These are phyloP conservation scores for Willowsia nigromaculata DNA, from an alignment of 2,888 invertebrate genomes.

Conservation along the genomic window DNA sequence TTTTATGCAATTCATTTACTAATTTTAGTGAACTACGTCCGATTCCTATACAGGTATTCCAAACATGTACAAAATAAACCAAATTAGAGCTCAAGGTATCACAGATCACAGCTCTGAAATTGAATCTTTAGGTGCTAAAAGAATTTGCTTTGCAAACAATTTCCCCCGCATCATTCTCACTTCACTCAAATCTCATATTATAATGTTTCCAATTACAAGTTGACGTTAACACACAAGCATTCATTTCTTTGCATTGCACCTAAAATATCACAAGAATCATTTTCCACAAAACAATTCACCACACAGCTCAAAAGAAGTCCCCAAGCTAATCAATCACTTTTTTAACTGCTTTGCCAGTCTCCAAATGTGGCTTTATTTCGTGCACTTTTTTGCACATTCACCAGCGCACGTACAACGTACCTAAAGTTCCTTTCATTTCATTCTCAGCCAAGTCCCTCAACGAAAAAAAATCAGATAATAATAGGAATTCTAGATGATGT, in stretches of 20 bases:
- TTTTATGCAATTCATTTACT: too few species aligned
- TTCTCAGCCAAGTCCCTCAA: not conserved
- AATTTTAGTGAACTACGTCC: too few species aligned
- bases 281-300: not conserved
- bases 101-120: too few species aligned
- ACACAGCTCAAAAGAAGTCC: not conserved
- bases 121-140: too few species aligned
- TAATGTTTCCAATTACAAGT: too few species aligned
- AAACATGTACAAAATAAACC: too few species aligned
- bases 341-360: not conserved
- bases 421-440: slow-evolving; percentile 36
- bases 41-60: too few species aligned
- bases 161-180: too few species aligned
- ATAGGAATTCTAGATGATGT: slow-evolving; percentile 19
- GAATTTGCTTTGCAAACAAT: too few species aligned
- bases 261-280: not conserved
- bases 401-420: not conserved
- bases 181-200: too few species aligned
- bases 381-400: not conserved
- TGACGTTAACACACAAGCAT: not conserved
- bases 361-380: not conserved
- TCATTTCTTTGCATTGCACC: too few species aligned
- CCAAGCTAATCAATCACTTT: slow-evolving; percentile 17
- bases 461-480: slow-evolving; percentile 34
- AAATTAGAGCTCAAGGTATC: too few species aligned